These are phyloP conservation scores for Onychomys arenicola DNA, from an alignment of 2,797 vertebrate genomes.

Conservation along the genomic window DNA sequence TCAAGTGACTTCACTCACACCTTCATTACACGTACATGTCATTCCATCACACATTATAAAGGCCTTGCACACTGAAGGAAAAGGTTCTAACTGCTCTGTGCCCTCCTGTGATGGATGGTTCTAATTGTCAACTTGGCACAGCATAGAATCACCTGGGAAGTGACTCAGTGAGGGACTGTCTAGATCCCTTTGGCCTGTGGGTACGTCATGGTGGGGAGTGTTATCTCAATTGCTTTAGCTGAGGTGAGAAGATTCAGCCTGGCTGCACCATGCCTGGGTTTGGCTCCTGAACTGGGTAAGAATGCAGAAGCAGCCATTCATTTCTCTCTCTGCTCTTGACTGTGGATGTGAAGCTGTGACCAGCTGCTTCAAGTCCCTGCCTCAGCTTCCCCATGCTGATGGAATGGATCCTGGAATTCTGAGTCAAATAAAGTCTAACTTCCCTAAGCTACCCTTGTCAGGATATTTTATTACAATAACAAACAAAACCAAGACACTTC, in stretches of 20 bases:
- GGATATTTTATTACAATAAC: neutral
- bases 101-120: neutral
- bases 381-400: neutral
- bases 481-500: neutral
- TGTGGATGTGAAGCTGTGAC: neutral
- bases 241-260: neutral
- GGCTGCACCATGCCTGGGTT: neutral
- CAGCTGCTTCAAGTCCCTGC: neutral
- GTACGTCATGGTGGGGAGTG: neutral
- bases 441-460: neutral
- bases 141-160: neutral
- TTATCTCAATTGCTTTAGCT: neutral
- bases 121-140: neutral
- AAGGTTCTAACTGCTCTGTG: neutral
- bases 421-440: neutral
- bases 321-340: neutral
- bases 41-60: neutral
- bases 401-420: neutral
- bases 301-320: neutral
- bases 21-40: neutral
- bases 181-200: neutral
- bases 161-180: too few species aligned
- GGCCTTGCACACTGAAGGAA: neutral
- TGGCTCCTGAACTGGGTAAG: neutral
- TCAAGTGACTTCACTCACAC: neutral